These are phyloP conservation scores for Sorex araneus DNA, from an alignment of 2,113 vertebrate species.

Conservation along the genomic window DNA sequence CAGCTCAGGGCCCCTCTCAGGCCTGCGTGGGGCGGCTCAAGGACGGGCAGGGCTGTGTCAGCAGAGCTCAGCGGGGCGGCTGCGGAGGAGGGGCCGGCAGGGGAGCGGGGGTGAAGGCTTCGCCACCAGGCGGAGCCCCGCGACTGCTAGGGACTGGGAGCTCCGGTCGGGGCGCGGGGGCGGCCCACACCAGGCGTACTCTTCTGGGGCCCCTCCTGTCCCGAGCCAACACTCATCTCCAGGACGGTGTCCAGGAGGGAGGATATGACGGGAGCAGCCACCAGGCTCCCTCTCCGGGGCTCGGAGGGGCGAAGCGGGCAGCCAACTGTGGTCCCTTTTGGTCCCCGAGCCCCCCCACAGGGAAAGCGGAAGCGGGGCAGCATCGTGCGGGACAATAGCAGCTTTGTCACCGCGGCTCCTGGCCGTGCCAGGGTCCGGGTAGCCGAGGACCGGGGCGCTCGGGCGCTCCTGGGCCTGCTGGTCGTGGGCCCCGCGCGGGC, in stretches of 20 bases:
- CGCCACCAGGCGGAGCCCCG: conserved; percentile 41
- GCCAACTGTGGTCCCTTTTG: too few species aligned
- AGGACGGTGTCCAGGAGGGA: too few species aligned
- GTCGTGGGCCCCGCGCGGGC: not conserved
- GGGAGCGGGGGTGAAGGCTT: not conserved
- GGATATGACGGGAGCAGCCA: too few species aligned
- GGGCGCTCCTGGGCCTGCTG: not conserved
- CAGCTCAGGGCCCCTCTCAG: not conserved
- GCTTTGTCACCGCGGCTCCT: conserved; percentile 74
- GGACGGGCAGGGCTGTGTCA: conserved; percentile 82
- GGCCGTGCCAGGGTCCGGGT: conserved; percentile 6
- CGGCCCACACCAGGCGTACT: too few species aligned
- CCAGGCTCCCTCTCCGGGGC: conserved; percentile 3
- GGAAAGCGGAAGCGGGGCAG: conserved; percentile 52
- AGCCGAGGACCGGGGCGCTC: not conserved
- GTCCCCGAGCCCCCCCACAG: not conserved
- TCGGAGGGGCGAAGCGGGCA: conserved; percentile 63
- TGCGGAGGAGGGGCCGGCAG: conserved; percentile 59
- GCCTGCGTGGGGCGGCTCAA: conserved; percentile 58
- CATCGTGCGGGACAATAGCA: conserved; percentile 74
- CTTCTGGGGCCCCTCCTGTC: not conserved
- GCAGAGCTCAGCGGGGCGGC: conserved; percentile 57
- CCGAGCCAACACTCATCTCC: too few species aligned
- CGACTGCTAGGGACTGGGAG: not conserved
- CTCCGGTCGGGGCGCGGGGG: too few species aligned